These are phyloP conservation scores for Calyptomena viridis DNA, from an alignment of 2,113 vertebrate genomes.

Conservation along the genomic window DNA sequence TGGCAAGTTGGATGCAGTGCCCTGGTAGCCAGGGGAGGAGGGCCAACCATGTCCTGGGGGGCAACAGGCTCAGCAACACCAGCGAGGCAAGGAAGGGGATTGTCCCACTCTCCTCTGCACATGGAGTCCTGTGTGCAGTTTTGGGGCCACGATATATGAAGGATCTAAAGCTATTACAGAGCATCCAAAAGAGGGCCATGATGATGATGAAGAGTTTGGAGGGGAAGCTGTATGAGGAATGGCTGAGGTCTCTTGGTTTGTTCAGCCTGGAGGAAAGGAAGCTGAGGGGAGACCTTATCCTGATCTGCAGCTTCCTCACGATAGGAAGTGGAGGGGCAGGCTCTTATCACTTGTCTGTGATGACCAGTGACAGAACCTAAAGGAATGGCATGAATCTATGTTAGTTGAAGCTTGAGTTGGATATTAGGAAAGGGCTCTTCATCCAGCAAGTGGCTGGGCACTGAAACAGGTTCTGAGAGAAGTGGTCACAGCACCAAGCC, in stretches of 20 bases:
- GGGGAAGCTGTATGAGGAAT: background rate
- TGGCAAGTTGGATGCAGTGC: background rate
- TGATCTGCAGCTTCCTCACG: background rate
- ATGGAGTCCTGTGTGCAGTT: background rate
- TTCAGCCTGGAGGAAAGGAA: background rate
- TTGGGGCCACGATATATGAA: background rate
- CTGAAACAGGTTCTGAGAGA: background rate
- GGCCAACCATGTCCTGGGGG: rapidly evolving
- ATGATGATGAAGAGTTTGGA: background rate
- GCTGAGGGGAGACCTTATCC: background rate
- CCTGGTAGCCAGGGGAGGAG: background rate
- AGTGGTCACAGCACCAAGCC: background rate
- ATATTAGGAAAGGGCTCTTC: background rate
- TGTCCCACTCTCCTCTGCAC: background rate
- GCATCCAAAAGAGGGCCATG: background rate
- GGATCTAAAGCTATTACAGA: background rate
- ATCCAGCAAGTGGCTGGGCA: no score
- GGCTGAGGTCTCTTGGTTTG: background rate
- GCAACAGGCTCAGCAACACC: background rate
- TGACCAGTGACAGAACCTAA: background rate
- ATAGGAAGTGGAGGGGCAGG: background rate
- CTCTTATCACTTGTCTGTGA: background rate
- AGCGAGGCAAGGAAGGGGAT: background rate
- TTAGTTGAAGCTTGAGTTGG: background rate
- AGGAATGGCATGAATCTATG: background rate